A percentile compares a stretch with the other conserved stretches of the same genome.
Conservation (phyloP, 2,113 vertebrate genomes). For the Mormyrus iriodes region DNA sequence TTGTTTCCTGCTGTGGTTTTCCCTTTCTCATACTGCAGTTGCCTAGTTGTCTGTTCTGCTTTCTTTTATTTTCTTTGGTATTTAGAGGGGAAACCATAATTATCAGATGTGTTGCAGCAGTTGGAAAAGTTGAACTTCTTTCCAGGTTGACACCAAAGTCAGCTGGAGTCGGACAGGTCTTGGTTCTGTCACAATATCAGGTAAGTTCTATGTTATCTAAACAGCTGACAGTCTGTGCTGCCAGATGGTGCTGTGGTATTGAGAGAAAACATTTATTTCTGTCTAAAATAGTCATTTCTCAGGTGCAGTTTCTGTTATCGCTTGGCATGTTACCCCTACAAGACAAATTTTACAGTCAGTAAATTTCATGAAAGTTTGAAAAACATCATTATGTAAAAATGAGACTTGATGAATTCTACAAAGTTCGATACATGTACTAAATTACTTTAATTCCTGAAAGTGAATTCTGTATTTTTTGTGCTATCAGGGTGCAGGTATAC, state of each 20-base stretch:
- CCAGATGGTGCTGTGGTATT: not conserved
- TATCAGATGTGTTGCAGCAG: conserved; percentile 8
- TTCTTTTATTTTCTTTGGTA: conserved; percentile 9
- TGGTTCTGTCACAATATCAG: not conserved
- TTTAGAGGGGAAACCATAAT: conserved; percentile 11
- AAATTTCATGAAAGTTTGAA: not conserved
- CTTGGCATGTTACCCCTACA: not conserved
- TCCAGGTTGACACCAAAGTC: not conserved
- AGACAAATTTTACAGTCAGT: not conserved
- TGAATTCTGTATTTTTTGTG: not conserved
- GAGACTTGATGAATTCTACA: not conserved
- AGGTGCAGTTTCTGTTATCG: not conserved
- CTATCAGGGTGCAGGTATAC: not conserved
- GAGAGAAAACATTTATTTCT: not conserved
- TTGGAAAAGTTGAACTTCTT: not conserved
- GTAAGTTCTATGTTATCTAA: not conserved
- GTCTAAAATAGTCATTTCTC: not conserved
- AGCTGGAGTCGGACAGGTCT: not conserved
- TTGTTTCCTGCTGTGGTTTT: conserved; percentile 19
- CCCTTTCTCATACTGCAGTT: conserved; percentile 19
- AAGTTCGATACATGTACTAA: not conserved
- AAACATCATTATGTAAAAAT: not conserved
- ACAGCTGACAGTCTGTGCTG: not conserved
- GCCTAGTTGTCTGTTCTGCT: conserved; percentile 1
- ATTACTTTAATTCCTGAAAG: not conserved